Conservation (phyloP, 2,113 vertebrate species). For the Hippocampus zosterae region DNA sequence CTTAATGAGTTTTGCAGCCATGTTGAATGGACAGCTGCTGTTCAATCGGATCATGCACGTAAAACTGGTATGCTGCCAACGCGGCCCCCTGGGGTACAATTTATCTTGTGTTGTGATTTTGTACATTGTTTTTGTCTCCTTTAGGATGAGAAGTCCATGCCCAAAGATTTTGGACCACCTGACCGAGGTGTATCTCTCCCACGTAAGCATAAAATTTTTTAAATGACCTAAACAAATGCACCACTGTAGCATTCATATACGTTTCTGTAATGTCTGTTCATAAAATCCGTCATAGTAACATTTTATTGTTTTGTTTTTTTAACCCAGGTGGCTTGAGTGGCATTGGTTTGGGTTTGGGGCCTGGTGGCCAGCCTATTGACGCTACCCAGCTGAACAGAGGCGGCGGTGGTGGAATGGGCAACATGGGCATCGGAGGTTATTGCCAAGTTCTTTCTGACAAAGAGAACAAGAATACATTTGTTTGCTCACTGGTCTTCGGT, state of each 20-base stretch:
- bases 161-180: conserved; percentile 90
- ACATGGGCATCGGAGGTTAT: conserved; percentile 86
- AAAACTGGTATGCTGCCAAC: conserved; percentile 83
- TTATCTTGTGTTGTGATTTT: background rate
- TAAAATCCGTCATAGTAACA: background rate
- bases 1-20: conserved; percentile 80
- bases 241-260: background rate
- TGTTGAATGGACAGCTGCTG: conserved; percentile 95
- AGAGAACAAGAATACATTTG: background rate
- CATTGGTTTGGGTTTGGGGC: conserved; percentile 91
- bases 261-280: background rate
- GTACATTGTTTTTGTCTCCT: conserved; percentile 1
- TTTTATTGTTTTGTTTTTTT: background rate
- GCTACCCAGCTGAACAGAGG: conserved; percentile 89
- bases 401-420: conserved; percentile 78
- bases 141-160: conserved; percentile 92
- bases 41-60: conserved; percentile 97
- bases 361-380: conserved; percentile 94
- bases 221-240: background rate
- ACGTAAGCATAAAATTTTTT: conserved; percentile 74
- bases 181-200: conserved; percentile 88
- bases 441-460: background rate
- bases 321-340: conserved; percentile 90
- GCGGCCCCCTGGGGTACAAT: background rate
- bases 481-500: conserved; percentile 8